Evolutionary conservation across 2,888 invertebrate genomes (phyloP).

Genomic region (Drosophila fungiperda): DNA sequence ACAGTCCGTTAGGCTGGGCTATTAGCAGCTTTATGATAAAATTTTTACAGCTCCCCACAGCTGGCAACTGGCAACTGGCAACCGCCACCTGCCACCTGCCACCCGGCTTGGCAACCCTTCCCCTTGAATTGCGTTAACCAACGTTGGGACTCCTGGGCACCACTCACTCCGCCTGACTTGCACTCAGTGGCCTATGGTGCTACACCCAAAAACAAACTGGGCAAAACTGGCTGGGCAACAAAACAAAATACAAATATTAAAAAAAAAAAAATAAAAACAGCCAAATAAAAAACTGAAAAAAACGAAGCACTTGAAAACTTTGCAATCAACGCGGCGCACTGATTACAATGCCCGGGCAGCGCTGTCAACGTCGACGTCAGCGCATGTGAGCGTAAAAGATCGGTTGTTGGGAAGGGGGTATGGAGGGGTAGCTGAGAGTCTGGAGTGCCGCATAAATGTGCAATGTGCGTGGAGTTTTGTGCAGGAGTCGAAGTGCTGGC

Average conservation of each 20-base stretch:
- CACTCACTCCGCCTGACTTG: not conserved
- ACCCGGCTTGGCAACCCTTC: not conserved
- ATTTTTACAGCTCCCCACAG: constrained; percentile 10
- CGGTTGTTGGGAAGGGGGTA: not conserved
- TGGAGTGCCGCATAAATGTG: constrained; percentile 63
- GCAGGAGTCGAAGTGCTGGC: constrained; percentile 50
- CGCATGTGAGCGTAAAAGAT: constrained; percentile 18
- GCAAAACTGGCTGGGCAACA: constrained; percentile 8
- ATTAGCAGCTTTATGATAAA: constrained; percentile 53
- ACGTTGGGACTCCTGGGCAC: constrained; percentile 1
- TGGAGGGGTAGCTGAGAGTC: not conserved
- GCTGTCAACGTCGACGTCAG: constrained; percentile 30
- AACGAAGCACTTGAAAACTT: constrained; percentile 73
- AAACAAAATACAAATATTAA: constrained; percentile 4
- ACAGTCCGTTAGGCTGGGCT: constrained; percentile 35
- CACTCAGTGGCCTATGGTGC: constrained; percentile 38
- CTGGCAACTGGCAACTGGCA: constrained; percentile 2
- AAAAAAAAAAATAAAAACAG: constrained; percentile 16
- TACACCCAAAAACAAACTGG: constrained; percentile 45
- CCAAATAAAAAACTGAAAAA: constrained; percentile 22
- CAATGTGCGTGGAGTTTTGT: constrained; percentile 68
- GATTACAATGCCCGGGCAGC: constrained; percentile 66
- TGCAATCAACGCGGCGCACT: constrained; percentile 75
- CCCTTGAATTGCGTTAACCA: constrained; percentile 24
- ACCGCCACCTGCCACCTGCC: not conserved